Evolutionary conservation across 1,140 invertebrate species (phyloP).

Genomic region (Branchinecta lynchi): DNA sequence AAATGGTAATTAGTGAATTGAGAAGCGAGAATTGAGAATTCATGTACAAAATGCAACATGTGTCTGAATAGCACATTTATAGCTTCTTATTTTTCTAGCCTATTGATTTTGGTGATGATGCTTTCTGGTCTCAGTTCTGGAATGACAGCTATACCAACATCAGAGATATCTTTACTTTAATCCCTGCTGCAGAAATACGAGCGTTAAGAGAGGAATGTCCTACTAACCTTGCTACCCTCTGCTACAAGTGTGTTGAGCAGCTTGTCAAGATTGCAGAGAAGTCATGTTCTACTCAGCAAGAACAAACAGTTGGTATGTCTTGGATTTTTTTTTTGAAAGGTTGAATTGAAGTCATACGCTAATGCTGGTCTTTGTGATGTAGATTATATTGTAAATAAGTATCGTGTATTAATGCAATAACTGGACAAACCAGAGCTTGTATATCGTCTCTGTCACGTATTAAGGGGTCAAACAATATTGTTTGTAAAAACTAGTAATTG

Average conservation of each 20-base stretch:
- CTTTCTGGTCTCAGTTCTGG: conserved; percentile 99
- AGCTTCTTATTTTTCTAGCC: conserved; percentile 39
- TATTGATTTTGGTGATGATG: conserved; percentile 75
- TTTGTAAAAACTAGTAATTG: too few species aligned
- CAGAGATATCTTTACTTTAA: conserved; percentile 92
- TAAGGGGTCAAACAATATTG: too few species aligned
- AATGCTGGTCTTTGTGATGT: conserved; percentile 13
- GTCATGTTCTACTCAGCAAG: conserved; percentile 76
- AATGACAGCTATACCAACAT: conserved; percentile 80
- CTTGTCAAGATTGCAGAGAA: conserved; percentile 81
- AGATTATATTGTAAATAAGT: background rate
- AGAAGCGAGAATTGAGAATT: too few species aligned
- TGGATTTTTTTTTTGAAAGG: background rate
- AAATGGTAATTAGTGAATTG: too few species aligned
- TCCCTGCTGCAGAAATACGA: conserved; percentile 84
- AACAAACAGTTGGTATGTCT: conserved; percentile 72
- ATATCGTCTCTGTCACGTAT: too few species aligned
- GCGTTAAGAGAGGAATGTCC: conserved; percentile 86
- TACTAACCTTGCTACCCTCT: conserved; percentile 94
- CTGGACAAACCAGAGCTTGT: too few species aligned
- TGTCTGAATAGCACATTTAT: background rate
- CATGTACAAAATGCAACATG: too few species aligned
- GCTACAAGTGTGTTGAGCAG: conserved; percentile 96
- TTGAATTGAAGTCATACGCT: background rate
- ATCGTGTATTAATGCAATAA: too few species aligned